These are phyloP conservation scores for Troilus luridus DNA, from an alignment of 2,888 invertebrate genomes.

Conservation along the genomic window DNA sequence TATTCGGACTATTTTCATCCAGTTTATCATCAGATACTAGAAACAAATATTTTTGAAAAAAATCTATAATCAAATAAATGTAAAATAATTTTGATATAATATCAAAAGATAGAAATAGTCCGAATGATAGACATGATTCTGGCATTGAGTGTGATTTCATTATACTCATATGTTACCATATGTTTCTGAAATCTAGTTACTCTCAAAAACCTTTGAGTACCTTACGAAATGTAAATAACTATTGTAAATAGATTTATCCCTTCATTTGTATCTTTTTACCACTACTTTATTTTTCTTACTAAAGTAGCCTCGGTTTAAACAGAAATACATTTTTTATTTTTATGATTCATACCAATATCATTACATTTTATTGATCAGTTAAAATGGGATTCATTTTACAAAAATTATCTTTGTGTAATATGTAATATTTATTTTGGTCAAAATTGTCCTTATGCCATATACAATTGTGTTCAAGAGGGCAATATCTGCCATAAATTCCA, in stretches of 20 bases:
- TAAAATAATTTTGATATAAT: neutral
- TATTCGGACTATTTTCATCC: slow-evolving; percentile 59
- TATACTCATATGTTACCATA: slow-evolving; percentile 22
- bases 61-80: neutral
- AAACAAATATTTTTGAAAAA: neutral
- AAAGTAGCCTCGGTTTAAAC: neutral
- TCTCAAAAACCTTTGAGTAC: slow-evolving; percentile 45
- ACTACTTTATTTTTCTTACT: neutral
- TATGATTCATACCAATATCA: neutral
- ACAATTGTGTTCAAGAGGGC: neutral
- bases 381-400: neutral
- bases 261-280: slow-evolving; percentile 24
- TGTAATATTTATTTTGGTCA: neutral
- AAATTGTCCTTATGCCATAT: slow-evolving; percentile 34
- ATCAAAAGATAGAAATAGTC: slow-evolving; percentile 59
- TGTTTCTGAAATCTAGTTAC: slow-evolving; percentile 45
- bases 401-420: slow-evolving; percentile 12
- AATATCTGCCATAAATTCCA: slow-evolving; percentile 49
- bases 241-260: slow-evolving; percentile 55
- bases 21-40: neutral
- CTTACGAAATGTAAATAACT: slow-evolving; percentile 53
- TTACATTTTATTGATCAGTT: neutral
- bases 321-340: neutral
- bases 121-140: slow-evolving; percentile 39
- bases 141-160: neutral